Base-by-base conservation (phyloP, 2,888 invertebrate genomes). In the Cryptocephalus moraei region DNA sequence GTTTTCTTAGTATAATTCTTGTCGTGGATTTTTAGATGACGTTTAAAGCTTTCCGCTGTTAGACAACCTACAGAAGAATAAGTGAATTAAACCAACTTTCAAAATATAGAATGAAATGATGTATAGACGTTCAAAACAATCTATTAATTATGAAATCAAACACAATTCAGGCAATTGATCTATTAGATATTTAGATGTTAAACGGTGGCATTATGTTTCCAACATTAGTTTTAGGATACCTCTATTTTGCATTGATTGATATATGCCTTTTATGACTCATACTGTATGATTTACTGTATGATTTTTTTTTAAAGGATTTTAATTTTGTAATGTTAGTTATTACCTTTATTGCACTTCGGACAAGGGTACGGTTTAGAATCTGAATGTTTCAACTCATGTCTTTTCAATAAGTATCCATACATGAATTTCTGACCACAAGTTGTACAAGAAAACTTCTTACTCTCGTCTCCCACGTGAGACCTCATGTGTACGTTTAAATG, bases 21-120 rank as follows among this genome's bases (percentile, higher is more conserved):
- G 14, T 65, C 65, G 41, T 69, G 69, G n/a, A 60, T 58, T 47
- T 49, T 61, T 65, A 67, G 62, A 46, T 69, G 68, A 4, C 69
- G 52, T 41, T 56, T 54, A 44, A 68, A 55, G 55, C 65, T 67
- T 46, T 67, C 64, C n/a, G 63, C 62, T 9, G 68, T 68, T 14
- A 66, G 46, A 49, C 68, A 69, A n/a, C 67, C 66, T 66, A 50
- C 14, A 58, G 53, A 41, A 36, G 40, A 38, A 32, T 11, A 14
- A 46, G 41, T 40, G 36, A 36, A 36, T 11, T 36, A 57, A 52
- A 66, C 66, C 1, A 60, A 62, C 52, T 63, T 65, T 4, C 51
- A 50, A 53, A 68, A 69, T 36, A 11, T 36, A 22, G 22, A 22
- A 22, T 22, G 6, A 22, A 22, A 22, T 22, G 2, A 2, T 22